Evolutionary conservation across 1,140 invertebrate genomes (phyloP), one percentile per base, ranked within the genome.

Genomic region (Neotoxoptera formosana): DNA sequence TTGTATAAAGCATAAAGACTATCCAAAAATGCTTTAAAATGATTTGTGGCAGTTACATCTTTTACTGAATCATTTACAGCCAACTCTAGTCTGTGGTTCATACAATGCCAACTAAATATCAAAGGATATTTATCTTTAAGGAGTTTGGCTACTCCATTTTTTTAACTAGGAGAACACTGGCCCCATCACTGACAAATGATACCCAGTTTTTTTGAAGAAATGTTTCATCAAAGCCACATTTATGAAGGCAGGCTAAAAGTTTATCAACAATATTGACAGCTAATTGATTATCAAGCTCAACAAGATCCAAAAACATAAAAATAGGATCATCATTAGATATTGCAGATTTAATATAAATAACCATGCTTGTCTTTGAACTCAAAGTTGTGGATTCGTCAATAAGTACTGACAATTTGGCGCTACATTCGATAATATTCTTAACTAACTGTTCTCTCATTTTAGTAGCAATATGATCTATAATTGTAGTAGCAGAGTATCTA

Each of bases 401-500:
- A n/a, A 83, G 20, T n/a, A 83, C 81, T 36, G 81, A 83, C 0
- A 83, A 36, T 83, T 83, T 83, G 17, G 81, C 11, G 21, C 7
- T 41, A 51, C 14, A 51, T 20, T 51, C 48, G 36, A 83, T 34
- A 83, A 83, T 83, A 41, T 83, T 83, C 20, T 83, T 83, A 20
- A 83, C n/a, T 36, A 41, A 34, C 25, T 36, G n/a, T 20, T 83
- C n/a, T 83, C n/a, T 83, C 81, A 41, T 83, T 83, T 83, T 83
- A 41, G 11, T 36, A 36, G 81, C 81, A 83, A 83, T 83, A 83
- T 83, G 34, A 41, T 83, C n/a, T 83, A 83, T 41, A 36, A 41
- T 83, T n/a, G 81, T 21, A 83, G 81, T 83, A 83, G n/a, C n/a
- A 83, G 81, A 83, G 36, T 83, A 83, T 83, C 81, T 83, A 83